Conservation (phyloP, 1,140 invertebrate species). For the Drosophila sp. region DNA sequence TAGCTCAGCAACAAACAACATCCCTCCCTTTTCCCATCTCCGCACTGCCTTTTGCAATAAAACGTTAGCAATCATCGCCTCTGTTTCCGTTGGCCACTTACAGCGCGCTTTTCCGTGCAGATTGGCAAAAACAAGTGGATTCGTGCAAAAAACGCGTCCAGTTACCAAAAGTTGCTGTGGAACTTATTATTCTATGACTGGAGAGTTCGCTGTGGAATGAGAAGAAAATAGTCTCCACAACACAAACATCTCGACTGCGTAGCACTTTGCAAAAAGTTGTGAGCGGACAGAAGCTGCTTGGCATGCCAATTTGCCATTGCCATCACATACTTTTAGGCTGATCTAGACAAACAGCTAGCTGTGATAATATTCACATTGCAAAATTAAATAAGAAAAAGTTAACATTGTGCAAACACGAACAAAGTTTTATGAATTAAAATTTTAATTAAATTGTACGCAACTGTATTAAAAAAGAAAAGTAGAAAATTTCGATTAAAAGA, state of each 20-base stretch:
- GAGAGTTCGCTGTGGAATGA: neutral
- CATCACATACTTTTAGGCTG: constrained; percentile 49
- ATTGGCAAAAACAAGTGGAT: constrained; percentile 30
- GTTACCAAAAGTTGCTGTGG: constrained; percentile 49
- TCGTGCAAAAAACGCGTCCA: constrained; percentile 48
- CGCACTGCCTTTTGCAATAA: constrained; percentile 18
- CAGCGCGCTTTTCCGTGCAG: constrained; percentile 2
- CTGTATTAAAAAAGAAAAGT: too few relatives aligned
- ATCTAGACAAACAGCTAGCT: neutral
- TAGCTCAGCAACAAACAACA: constrained; percentile 24
- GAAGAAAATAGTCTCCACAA: neutral
- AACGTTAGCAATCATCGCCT: constrained; percentile 5
- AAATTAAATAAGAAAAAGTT: too few relatives aligned
- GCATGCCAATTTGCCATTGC: constrained; percentile 54
- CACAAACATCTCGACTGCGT: neutral
- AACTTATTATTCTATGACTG: neutral
- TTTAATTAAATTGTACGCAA: too few relatives aligned
- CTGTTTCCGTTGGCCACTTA: constrained; percentile 4
- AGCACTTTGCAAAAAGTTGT: neutral
- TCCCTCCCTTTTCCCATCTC: neutral
- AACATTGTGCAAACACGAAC: too few relatives aligned
- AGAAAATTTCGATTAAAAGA: too few relatives aligned
- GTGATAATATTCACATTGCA: too few relatives aligned
- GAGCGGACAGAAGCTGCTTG: constrained; percentile 40
- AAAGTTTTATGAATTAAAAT: too few relatives aligned